A percentile compares a stretch with the other conserved stretches of the same genome.
phyloP scores from a whole-genome alignment of 2,888 invertebrate species.

The Tholera decimalis region DNA sequence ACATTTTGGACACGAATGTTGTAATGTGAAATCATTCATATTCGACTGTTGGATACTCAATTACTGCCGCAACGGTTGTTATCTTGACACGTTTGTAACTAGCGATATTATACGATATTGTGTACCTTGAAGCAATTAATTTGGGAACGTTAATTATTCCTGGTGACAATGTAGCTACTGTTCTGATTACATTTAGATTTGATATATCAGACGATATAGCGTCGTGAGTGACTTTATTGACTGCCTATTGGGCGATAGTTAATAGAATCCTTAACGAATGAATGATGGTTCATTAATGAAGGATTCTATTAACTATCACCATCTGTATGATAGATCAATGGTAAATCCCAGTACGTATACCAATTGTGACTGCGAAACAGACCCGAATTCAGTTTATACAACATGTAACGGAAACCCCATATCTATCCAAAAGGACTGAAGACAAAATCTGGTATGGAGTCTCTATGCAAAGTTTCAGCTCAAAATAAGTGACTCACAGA shows the following conservation, averaged over 20 bases:
- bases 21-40: conserved; percentile 14
- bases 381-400: neutral
- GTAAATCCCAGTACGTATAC: neutral
- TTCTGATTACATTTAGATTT: conserved; percentile 21
- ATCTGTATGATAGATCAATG: neutral
- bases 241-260: conserved; percentile 3
- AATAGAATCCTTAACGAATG: neutral
- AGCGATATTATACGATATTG: conserved; percentile 19
- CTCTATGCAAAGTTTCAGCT: no score
- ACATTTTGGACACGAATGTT: conserved; percentile 13
- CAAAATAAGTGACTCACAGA: no score
- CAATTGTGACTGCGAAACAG: neutral
- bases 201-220: conserved; percentile 10
- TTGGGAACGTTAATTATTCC: conserved; percentile 18
- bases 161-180: neutral
- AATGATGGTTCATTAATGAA: no score
- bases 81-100: conserved; percentile 38
- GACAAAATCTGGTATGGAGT: no score
- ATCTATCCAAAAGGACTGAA: no score
- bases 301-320: no score
- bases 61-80: conserved; percentile 25
- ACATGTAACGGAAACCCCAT: no score
- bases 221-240: conserved; percentile 20
- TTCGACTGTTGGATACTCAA: conserved; percentile 18
- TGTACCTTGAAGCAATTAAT: conserved; percentile 37